A percentile compares a stretch with the other conserved stretches of the same genome.
phyloP scores from a whole-genome alignment of 2,113 vertebrate genomes.

The Butastur rufipennis region DNA sequence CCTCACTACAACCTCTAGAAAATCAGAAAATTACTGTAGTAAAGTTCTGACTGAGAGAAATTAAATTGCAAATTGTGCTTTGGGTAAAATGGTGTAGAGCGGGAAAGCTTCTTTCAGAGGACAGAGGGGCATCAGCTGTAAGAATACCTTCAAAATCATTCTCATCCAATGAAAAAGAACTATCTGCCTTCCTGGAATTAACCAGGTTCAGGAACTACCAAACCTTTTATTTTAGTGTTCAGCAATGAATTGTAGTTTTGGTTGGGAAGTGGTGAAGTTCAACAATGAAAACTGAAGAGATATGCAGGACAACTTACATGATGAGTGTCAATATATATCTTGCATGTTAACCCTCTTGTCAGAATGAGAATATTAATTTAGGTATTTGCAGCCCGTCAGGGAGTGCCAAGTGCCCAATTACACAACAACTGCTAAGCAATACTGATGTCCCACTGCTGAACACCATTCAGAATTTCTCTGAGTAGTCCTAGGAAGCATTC shows the following conservation, averaged over 20 bases:
- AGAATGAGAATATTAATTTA: not conserved
- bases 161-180: not conserved
- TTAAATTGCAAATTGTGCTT: not conserved
- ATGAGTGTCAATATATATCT: rapidly evolving
- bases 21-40: not conserved
- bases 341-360: not conserved
- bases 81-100: not conserved
- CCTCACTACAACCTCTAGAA: not conserved
- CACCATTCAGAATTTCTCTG: not conserved
- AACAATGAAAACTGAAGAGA: not conserved
- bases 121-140: not conserved
- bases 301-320: not conserved
- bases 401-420: not conserved
- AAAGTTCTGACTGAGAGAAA: not conserved
- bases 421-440: not conserved
- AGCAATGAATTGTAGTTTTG: not conserved
- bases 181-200: rapidly evolving
- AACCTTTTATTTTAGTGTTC: no score
- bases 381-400: not conserved
- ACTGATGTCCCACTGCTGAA: not conserved
- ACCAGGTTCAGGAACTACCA: not conserved
- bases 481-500: not conserved
- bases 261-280: not conserved
- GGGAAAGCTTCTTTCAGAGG: not conserved
- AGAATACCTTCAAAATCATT: not conserved